Conservation (phyloP, 2,113 vertebrate species). For the Seriola quinqueradiata region DNA sequence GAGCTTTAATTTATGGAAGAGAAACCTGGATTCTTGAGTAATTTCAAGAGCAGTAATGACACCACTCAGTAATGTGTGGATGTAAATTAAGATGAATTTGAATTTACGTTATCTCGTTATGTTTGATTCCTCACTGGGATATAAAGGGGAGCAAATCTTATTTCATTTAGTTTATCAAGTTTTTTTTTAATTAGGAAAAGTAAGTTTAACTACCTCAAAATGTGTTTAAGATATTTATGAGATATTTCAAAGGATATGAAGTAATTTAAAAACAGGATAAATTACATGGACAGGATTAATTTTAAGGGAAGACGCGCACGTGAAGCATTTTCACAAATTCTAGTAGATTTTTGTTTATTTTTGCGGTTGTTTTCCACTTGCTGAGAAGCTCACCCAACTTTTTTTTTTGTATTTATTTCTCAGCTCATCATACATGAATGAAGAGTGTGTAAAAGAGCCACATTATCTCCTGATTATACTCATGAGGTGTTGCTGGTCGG, state of each 20-base stretch:
- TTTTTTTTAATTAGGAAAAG: slow-evolving; percentile 38
- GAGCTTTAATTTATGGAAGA: slow-evolving; percentile 30
- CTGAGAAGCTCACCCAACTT: slow-evolving; percentile 14
- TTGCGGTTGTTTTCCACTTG: not conserved
- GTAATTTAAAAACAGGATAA: slow-evolving; percentile 20
- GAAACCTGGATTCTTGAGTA: slow-evolving; percentile 16
- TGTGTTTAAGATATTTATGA: slow-evolving; percentile 32
- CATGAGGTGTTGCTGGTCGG: slow-evolving; percentile 56
- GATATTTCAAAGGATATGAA: not conserved
- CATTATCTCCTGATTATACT: slow-evolving; percentile 50
- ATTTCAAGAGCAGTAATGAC: slow-evolving; percentile 23
- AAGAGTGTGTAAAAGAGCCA: slow-evolving; percentile 30
- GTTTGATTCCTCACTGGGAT: slow-evolving; percentile 27
- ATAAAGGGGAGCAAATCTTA: slow-evolving; percentile 5
- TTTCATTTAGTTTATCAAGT: slow-evolving; percentile 30
- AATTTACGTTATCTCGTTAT: slow-evolving; percentile 26
- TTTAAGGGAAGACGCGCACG: not conserved
- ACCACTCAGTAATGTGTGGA: slow-evolving; percentile 9
- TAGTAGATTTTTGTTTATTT: not conserved
- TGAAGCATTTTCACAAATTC: not conserved
- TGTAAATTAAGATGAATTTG: slow-evolving; percentile 32
- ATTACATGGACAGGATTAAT: not conserved
- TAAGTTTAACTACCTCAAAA: not conserved
- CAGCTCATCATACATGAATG: slow-evolving; percentile 9
- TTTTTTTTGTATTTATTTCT: slow-evolving; percentile 26